These are phyloP conservation scores for Conus betulinus DNA, from an alignment of 1,140 invertebrate species.

Conservation along the genomic window DNA sequence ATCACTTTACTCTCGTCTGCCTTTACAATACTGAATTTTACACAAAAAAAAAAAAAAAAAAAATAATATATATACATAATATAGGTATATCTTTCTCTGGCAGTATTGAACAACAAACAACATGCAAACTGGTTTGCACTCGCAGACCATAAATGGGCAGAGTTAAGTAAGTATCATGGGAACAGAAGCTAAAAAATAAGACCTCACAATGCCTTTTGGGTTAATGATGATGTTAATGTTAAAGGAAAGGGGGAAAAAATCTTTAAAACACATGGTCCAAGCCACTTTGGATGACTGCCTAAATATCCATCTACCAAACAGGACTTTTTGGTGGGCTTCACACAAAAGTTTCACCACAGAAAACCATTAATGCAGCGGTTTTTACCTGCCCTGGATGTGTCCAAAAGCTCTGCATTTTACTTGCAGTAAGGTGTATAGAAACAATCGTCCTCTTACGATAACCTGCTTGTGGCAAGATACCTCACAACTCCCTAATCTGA, in stretches of 20 bases:
- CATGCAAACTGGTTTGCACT: background rate
- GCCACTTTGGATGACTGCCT: background rate
- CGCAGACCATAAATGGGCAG: background rate
- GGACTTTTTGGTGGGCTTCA: no score
- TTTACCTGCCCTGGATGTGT: no score
- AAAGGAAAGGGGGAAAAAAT: no score
- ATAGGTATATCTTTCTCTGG: background rate
- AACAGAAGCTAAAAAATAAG: background rate
- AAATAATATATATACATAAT: background rate
- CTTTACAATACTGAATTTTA: constrained; percentile 6
- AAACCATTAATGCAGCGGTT: no score
- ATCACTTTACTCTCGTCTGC: background rate
- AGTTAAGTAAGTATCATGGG: background rate
- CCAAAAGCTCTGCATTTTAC: no score
- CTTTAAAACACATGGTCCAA: background rate
- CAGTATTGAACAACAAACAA: background rate
- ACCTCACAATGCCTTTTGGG: no score
- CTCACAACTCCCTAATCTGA: no score
- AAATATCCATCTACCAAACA: background rate
- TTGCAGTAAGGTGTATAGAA: no score
- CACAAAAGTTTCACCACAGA: no score
- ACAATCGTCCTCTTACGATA: no score
- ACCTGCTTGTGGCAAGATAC: no score
- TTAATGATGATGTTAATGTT: background rate
- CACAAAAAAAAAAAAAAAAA: background rate